These are phyloP conservation scores for Saccopteryx bilineata DNA, from an alignment of 2,113 vertebrate genomes.

Conservation along the genomic window DNA sequence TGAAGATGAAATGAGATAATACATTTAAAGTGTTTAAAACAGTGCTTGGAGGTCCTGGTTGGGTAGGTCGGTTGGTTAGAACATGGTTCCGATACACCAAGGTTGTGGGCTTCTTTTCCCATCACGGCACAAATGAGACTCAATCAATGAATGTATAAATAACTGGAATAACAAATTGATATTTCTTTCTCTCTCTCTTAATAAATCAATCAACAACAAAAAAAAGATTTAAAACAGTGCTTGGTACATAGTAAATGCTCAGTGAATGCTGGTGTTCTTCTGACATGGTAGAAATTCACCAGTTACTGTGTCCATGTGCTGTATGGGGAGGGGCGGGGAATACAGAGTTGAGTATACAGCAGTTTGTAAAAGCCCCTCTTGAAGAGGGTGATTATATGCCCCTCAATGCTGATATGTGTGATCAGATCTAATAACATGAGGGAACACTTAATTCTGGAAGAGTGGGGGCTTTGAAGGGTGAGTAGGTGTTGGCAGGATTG, in stretches of 20 bases:
- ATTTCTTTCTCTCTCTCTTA: no score
- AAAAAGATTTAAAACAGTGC: neutral
- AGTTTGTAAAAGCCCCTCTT: neutral
- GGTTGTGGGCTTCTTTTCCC: no score
- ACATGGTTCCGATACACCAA: no score
- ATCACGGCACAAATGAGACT: no score
- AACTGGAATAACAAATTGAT: no score
- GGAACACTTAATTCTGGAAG: neutral
- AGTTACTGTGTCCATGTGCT: neutral
- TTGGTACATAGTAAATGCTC: neutral
- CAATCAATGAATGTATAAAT: no score
- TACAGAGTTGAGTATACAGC: neutral
- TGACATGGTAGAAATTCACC: neutral
- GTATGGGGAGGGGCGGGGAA: neutral
- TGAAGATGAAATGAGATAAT: neutral
- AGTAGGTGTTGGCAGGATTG: neutral
- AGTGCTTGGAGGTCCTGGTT: neutral
- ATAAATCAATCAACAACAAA: no score
- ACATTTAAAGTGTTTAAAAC: neutral
- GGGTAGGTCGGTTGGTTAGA: no score
- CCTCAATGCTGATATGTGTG: neutral
- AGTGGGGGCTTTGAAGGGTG: neutral
- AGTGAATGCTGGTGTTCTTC: neutral
- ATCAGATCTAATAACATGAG: neutral
- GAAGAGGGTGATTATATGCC: neutral